Evolutionary conservation across 1,140 invertebrate species (phyloP), one percentile per base, ranked within the genome.

Genomic region (Aphaenogaster floridana): DNA sequence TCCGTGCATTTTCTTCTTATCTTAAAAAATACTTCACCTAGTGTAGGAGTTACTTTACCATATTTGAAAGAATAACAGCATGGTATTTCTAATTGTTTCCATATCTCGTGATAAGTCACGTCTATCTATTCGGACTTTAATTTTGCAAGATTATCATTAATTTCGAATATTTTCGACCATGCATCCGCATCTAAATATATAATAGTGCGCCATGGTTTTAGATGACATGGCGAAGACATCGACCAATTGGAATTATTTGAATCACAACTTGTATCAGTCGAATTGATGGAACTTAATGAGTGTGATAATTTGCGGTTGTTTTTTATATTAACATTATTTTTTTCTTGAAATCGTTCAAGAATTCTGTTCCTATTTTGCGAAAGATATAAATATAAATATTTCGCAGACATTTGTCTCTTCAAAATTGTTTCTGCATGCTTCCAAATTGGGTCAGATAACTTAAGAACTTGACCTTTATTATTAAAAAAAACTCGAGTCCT

Each of bases 81-180:
- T 6, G 63, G 45, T 17, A 78, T 48, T 39, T 66, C 36, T 28
- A 81, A 42, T 48, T 69, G n/a, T 8, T 45, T 59, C 17, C 11
- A 72, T 84, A 45, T 87, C 84, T 85, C 80, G 57, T 91, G 92
- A 42, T 87, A 71, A 34, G 34, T 71, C 13, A 71, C 21, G 1
- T 50, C n/a, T 71, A 45, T 71, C 68, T 21, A 71, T 28, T 45
- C 68, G 6, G 66, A 9, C 17, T 15, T 13, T 71, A 71, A 71
- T 6, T 5, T 28, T 0, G 5, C 52, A 13, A 3, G 21, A 28
- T 71, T 71, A 69, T 69, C 9, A 34, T 0, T 7, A 71, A 7
- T 28, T 45, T 42, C 36, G 1, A 36, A 71, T 13, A 71, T 71
- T 28, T 28, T 52, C 15, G 15, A 1, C 68, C 45, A 71, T 3